Evolutionary conservation across 2,797 vertebrate genomes (phyloP).

Genomic region (Syngnathus acus): DNA sequence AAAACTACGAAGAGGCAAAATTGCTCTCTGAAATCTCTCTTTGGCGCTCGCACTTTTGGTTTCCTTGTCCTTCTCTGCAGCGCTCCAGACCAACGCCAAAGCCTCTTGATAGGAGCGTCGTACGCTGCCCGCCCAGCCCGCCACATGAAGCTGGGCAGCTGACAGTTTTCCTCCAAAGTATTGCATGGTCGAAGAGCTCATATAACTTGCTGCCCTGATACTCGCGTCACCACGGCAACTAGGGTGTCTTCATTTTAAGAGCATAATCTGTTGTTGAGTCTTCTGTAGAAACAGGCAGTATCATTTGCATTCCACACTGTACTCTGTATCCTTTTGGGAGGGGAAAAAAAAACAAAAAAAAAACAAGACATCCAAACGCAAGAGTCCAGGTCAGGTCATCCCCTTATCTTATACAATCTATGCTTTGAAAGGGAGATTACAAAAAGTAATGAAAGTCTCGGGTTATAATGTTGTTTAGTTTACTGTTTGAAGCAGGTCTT

Average conservation of each 20-base stretch:
- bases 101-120: slow-evolving; percentile 82
- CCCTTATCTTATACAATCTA: slow-evolving; percentile 33
- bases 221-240: slow-evolving; percentile 38
- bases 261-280: not conserved
- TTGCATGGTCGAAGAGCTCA: slow-evolving; percentile 67
- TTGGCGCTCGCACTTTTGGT: slow-evolving; percentile 22
- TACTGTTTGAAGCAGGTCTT: slow-evolving; percentile 30
- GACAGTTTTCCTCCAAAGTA: slow-evolving; percentile 85
- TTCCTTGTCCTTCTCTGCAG: slow-evolving; percentile 26
- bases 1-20: slow-evolving; percentile 77
- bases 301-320: not conserved
- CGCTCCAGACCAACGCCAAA: slow-evolving; percentile 70
- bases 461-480: slow-evolving; percentile 37
- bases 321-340: not conserved
- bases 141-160: slow-evolving; percentile 80
- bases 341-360: no score
- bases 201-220: not conserved
- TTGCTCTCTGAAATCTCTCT: slow-evolving; percentile 68
- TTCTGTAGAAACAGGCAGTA: not conserved
- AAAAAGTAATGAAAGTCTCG: slow-evolving; percentile 28
- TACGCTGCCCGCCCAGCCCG: slow-evolving; percentile 80
- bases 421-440: slow-evolving; percentile 42
- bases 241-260: slow-evolving; percentile 10
- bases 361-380: slow-evolving; percentile 28
- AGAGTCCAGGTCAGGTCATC: slow-evolving; percentile 20